phyloP scores from a whole-genome alignment of 2,888 invertebrate genomes.

The Spilarctia lutea region DNA sequence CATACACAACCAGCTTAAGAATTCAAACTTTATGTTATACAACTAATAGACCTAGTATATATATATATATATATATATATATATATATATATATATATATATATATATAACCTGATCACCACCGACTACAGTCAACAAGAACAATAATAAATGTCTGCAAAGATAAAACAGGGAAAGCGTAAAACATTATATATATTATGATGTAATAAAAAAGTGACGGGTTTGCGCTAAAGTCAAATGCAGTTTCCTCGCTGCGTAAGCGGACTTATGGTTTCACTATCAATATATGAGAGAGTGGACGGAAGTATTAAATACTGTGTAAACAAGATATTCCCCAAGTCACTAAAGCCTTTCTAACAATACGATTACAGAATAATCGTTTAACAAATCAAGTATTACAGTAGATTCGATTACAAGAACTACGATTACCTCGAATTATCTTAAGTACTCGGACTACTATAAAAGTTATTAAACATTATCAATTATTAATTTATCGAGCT shows the following conservation, averaged over 20 bases:
- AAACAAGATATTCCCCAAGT: background rate
- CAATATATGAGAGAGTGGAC: background rate
- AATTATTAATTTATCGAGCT: background rate
- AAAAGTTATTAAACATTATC: background rate
- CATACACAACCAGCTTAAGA: conserved; percentile 36
- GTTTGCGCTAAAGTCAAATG: conserved; percentile 52
- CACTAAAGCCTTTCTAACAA: background rate
- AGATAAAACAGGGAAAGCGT: conserved; percentile 56
- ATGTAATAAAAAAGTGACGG: conserved; percentile 63
- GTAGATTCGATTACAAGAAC: background rate
- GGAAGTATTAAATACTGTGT: background rate
- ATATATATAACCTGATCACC: conserved; percentile 19
- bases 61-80: too few species aligned
- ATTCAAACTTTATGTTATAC: conserved; percentile 28
- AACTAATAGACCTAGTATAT: conserved; percentile 26
- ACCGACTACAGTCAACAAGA: conserved; percentile 26
- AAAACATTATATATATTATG: conserved; percentile 48
- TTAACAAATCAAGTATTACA: background rate
- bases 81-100: too few species aligned
- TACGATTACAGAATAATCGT: background rate
- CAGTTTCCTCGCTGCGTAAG: conserved; percentile 39
- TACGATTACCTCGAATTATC: background rate
- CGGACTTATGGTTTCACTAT: background rate
- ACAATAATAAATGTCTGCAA: conserved; percentile 38
- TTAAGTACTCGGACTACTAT: background rate